These are phyloP conservation scores for Thymallus thymallus DNA, from an alignment of 2,113 vertebrate genomes.

Conservation along the genomic window DNA sequence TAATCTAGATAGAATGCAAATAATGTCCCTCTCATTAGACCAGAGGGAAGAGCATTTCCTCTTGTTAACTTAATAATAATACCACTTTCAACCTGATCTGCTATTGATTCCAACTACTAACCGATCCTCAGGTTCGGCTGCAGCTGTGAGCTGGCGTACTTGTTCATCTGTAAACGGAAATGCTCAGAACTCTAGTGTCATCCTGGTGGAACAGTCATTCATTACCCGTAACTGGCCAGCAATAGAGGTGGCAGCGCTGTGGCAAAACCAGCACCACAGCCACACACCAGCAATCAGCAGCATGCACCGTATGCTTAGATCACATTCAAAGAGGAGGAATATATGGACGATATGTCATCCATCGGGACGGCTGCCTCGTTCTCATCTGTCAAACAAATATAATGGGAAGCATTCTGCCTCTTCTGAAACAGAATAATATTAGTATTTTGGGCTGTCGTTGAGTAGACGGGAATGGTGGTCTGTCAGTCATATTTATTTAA, in stretches of 20 bases:
- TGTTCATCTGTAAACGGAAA: too few relatives aligned
- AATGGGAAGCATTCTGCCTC: conserved; percentile 21
- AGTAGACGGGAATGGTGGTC: too few relatives aligned
- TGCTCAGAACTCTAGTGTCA: too few relatives aligned
- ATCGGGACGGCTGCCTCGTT: conserved; percentile 27
- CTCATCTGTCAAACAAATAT: conserved; percentile 32
- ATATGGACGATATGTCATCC: conserved; percentile 40
- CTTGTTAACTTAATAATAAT: not conserved
- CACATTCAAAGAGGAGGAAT: conserved; percentile 46
- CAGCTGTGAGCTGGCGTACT: too few relatives aligned
- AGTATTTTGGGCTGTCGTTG: conserved; percentile 3
- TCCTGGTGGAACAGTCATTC: too few relatives aligned
- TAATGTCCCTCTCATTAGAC: not conserved
- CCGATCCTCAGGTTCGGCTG: not conserved
- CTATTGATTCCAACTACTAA: not conserved
- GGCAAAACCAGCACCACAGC: conserved; percentile 34
- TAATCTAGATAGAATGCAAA: too few relatives aligned
- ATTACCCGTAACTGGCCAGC: not conserved
- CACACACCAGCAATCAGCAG: conserved; percentile 39
- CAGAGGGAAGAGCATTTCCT: not conserved
- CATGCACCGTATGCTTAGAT: conserved; percentile 34
- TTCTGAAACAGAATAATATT: conserved; percentile 26
- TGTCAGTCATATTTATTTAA: too few relatives aligned
- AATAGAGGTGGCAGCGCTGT: conserved; percentile 6
- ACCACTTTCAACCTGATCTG: not conserved